Evolutionary conservation across 2,888 invertebrate species (phyloP).

Genomic region (Bombylius discolor): DNA sequence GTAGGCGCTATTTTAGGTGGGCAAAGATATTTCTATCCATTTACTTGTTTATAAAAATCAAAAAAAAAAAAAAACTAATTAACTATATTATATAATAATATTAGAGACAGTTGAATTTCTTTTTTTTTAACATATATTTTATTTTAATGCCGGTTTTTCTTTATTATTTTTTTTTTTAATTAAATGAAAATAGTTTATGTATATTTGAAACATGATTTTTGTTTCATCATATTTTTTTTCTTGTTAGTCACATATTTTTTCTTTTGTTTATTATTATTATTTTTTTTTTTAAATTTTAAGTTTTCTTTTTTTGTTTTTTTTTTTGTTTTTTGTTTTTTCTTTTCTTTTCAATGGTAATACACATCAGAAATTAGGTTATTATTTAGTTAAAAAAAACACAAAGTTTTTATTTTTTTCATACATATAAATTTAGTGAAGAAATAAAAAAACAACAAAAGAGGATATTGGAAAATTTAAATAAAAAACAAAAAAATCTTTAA

Average conservation of each 20-base stretch:
- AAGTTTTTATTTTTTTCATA: too few relatives aligned
- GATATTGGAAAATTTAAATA: background rate
- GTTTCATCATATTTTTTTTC: too few relatives aligned
- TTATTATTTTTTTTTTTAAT: too few relatives aligned
- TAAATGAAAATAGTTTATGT: too few relatives aligned
- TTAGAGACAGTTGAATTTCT: background rate
- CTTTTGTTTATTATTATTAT: background rate
- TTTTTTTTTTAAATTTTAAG: too few relatives aligned
- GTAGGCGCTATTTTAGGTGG: slow-evolving; percentile 92
- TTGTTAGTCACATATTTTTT: too few relatives aligned
- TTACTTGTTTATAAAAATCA: slow-evolving; percentile 19
- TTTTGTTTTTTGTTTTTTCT: background rate
- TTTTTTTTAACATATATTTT: slow-evolving; percentile 5
- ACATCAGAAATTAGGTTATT: too few relatives aligned
- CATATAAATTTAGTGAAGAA: background rate
- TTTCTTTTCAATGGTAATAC: too few relatives aligned
- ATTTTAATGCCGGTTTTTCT: background rate
- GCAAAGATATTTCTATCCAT: slow-evolving; percentile 35
- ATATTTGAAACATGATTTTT: too few relatives aligned
- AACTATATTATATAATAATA: background rate
- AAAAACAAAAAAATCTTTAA: background rate
- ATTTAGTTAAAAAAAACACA: too few relatives aligned
- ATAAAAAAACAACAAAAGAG: background rate
- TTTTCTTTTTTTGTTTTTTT: background rate
- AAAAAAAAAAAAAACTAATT: slow-evolving; percentile 1